Base-by-base conservation (phyloP, 2,113 vertebrate genomes). In the Excalfactoria chinensis region DNA sequence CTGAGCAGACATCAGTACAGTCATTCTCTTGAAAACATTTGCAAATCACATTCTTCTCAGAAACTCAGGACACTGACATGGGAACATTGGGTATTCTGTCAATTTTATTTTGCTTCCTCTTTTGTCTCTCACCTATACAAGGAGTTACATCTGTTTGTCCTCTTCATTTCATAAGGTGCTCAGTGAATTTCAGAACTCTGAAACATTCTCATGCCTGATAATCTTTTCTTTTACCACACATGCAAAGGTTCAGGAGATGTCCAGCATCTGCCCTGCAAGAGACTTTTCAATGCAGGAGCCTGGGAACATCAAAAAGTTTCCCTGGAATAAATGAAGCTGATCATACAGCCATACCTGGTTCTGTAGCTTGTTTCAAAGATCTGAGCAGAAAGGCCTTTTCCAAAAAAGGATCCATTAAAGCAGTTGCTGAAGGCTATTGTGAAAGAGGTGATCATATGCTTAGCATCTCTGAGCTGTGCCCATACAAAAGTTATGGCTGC, bases 81-180 rank as follows among this genome's bases (percentile, higher is more conserved):
- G n/a, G 19, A 11, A 87, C 8, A 13, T 11, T 67, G 22, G 16
- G 48, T 91, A 32, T 87, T 86, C 43, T 84, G 46, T 13, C 51
- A 28, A 2, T 77, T 88, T 84, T 63, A 35, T 43, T 78, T 86
- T 74, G 40, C 16, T 73, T 76, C 11, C 21, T 86, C 23, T 67
- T 74, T 63, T 64, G 40, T 82, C n/a, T 89, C 41, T 56, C 34
- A 68, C 15, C 2, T 16, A 69, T 34, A 69, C 20, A n/a, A 87
- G 53, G 21, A 78, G 18, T 35, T 13, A 20, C 35, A 44, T 59
- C 37, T 80, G 92, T 89, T 89, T 64, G 37, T 78, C 11, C 22
- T 58, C 20, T 63, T 87, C 43, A 22, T 87, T 91, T 91, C 43
- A 46, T 56, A 74, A 92, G 56, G 48, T 56, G 69, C 25, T 85